A percentile compares a stretch with the other conserved stretches of the same genome.
Evolutionary conservation across 2,113 vertebrate species (phyloP).

Genomic region (Phaethon lepturus): DNA sequence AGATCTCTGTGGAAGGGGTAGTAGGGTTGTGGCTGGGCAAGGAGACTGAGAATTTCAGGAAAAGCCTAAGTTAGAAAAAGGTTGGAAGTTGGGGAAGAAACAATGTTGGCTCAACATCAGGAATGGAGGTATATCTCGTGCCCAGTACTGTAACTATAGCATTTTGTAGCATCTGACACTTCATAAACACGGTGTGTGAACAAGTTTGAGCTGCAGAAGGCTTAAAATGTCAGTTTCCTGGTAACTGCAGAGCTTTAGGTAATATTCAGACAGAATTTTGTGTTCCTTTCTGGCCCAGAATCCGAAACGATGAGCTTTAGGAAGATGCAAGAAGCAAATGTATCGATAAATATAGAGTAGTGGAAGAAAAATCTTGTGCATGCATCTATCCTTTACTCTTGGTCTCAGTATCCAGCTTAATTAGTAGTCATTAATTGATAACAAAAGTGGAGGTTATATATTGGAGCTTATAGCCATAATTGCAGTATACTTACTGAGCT

Average conservation of each 20-base stretch:
- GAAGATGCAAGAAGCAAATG: not conserved
- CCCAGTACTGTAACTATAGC: not conserved
- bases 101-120: not conserved
- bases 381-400: not conserved
- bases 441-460: not conserved
- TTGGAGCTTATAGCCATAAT: not conserved
- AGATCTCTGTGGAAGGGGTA: not conserved
- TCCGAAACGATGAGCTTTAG: not conserved
- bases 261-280: not conserved
- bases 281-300: not conserved
- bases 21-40: not conserved
- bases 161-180: conserved; percentile 8
- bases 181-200: conserved; percentile 29
- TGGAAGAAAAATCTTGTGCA: not conserved
- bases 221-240: conserved; percentile 5
- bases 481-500: not conserved
- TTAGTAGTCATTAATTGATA: not conserved
- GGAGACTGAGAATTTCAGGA: not conserved
- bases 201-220: not conserved
- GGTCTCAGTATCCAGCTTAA: not conserved
- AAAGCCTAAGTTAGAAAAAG: not conserved
- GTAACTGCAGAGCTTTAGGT: conserved; percentile 21
- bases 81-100: not conserved
- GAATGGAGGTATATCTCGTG: not conserved
- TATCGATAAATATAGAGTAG: not conserved